Conservation (phyloP, 2,797 vertebrate species). For the Falco naumanni region DNA sequence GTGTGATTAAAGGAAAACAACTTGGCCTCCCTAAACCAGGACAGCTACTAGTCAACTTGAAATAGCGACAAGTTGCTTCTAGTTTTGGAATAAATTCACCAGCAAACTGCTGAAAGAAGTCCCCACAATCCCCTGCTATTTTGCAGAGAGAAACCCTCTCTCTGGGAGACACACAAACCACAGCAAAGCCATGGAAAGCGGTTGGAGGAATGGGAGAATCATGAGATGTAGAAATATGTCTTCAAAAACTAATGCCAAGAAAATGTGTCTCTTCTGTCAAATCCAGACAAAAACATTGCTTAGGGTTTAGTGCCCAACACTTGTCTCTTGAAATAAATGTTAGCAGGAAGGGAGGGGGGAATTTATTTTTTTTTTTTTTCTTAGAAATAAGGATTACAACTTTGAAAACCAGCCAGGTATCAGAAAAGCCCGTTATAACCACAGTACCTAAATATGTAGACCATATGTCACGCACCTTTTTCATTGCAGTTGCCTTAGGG, state of each 20-base stretch:
- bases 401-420: neutral
- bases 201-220: neutral
- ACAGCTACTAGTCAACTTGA: neutral
- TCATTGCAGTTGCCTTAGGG: neutral
- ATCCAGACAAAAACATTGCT: neutral
- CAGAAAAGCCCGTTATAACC: neutral
- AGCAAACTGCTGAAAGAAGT: neutral
- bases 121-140: neutral
- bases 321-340: neutral
- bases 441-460: neutral
- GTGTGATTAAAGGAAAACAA: neutral
- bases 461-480: neutral
- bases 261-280: neutral
- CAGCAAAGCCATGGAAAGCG: neutral
- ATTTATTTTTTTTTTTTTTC: neutral
- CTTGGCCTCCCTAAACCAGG: neutral
- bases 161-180: neutral
- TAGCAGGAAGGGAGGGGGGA: neutral
- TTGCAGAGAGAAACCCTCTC: neutral
- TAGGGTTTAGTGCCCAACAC: neutral
- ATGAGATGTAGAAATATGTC: neutral
- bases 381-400: neutral
- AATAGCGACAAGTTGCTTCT: neutral
- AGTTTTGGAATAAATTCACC: neutral
- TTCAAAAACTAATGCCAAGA: neutral